Base-by-base conservation (phyloP, 2,888 invertebrate genomes). In the Adelognathus sp. region DNA sequence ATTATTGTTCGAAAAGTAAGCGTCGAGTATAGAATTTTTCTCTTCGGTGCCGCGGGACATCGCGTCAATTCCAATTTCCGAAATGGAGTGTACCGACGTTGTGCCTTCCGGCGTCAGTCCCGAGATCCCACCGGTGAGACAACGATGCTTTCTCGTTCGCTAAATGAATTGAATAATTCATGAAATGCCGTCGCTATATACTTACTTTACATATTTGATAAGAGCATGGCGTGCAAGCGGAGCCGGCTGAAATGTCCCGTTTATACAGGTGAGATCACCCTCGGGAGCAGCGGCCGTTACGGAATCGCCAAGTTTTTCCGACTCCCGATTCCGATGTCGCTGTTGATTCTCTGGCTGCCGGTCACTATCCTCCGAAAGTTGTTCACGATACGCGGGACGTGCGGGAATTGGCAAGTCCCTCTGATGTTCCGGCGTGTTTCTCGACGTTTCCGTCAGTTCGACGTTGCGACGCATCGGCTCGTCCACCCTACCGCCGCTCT, bases 161-260 rank as follows among this genome's bases (percentile, higher is more conserved):
- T 31, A 63, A 44, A 56, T 33, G 73, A 74, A 66, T 58, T 66
- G 72, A 61, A 64, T 67, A 63, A 77, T 61, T 61, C 66, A 67
- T 67, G 72, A 63, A 46, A 60, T 36, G 29, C 67, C 31, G 24
- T 58, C n/a, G n/a, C n/a, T n/a, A n/a, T n/a, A n/a, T 80, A 86
- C 90, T 90, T 83, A 90, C 91, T 91, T 91, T 81, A 91, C 88
- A 86, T 91, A 91, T 91, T 90, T 91, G 86, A 91, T 90, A 81
- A 90, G 85, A 18, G 90, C 89, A 76, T 90, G 89, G 46, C 85
- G 87, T 27, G 87, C 83, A 56, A 87, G 82, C 44, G 91, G 91
- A 0, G 91, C 90, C 7, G 91, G 91, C 52, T 90, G 76, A 81
- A 91, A 91, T 41, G 88, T 89, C 14, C 90, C 90, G 79, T 90